These are phyloP conservation scores for Scytalopus superciliaris DNA, from an alignment of 2,113 vertebrate genomes.

Conservation along the genomic window DNA sequence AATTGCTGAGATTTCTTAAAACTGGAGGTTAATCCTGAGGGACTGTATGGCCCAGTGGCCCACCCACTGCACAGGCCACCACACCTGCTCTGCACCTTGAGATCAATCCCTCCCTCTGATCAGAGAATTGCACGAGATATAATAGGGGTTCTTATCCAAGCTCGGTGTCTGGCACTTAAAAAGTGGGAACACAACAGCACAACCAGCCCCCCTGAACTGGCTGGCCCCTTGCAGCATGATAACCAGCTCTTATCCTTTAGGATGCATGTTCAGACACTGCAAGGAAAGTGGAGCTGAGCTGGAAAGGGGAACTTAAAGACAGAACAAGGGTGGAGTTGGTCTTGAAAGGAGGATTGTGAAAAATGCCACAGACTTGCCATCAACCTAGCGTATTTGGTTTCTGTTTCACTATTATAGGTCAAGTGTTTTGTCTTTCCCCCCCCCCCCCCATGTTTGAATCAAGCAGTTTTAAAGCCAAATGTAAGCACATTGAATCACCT, in stretches of 20 bases:
- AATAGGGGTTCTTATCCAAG: not conserved
- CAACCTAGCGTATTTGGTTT: not conserved
- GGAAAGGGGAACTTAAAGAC: not conserved
- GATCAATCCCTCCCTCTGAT: not conserved
- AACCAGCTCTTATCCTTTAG: not conserved
- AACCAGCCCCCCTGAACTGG: not conserved
- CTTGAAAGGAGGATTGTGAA: not conserved
- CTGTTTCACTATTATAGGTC: not conserved
- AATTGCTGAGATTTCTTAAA: not conserved
- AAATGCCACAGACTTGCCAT: not conserved
- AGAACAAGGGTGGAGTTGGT: not conserved
- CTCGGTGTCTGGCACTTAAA: not conserved
- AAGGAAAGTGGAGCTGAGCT: not conserved
- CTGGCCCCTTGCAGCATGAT: not conserved
- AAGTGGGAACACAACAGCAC: not conserved
- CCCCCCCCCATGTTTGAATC: not conserved
- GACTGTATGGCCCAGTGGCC: not conserved
- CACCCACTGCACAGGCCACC: not conserved
- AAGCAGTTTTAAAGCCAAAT: not conserved
- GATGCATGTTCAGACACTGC: not conserved
- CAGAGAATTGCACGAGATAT: rapidly evolving
- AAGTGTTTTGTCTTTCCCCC: not conserved
- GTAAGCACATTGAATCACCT: not conserved
- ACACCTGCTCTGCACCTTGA: not conserved
- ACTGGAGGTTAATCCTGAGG: not conserved